Evolutionary conservation across 2,113 vertebrate species (phyloP).

Genomic region (Andinoacara biseriatus): DNA sequence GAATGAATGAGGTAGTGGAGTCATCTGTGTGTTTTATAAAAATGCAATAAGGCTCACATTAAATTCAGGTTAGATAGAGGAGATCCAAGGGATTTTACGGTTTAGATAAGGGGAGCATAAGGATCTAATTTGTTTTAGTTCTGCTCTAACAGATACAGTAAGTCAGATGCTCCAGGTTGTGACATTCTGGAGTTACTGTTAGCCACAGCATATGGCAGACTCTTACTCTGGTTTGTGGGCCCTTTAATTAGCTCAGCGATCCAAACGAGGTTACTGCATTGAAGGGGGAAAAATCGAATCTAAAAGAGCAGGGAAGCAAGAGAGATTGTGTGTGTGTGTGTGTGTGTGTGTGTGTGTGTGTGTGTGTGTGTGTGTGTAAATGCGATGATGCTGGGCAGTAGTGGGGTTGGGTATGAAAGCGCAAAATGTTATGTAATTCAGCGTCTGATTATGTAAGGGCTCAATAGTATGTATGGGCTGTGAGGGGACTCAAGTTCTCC

Average conservation of each 20-base stretch:
- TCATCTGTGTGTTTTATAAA: slow-evolving; percentile 14
- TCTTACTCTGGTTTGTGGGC: slow-evolving; percentile 52
- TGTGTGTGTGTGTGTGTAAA: not conserved
- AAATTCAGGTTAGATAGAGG: slow-evolving; percentile 14
- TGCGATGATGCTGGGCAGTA: slow-evolving; percentile 12
- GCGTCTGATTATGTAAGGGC: slow-evolving; percentile 64
- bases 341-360: not conserved
- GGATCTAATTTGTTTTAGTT: slow-evolving; percentile 45
- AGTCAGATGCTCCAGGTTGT: slow-evolving; percentile 60
- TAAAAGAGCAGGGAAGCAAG: slow-evolving; percentile 6
- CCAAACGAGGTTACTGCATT: slow-evolving; percentile 68
- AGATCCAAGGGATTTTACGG: slow-evolving; percentile 27
- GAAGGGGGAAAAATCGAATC: slow-evolving; percentile 28
- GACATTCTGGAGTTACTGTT: slow-evolving; percentile 53
- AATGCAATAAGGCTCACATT: not conserved
- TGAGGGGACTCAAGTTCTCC: not conserved
- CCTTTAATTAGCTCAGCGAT: slow-evolving; percentile 67
- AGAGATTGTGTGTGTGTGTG: not conserved
- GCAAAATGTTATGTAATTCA: slow-evolving; percentile 60
- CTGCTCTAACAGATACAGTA: slow-evolving; percentile 53
- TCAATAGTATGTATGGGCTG: slow-evolving; percentile 48
- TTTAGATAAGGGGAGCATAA: slow-evolving; percentile 51
- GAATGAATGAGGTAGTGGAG: not conserved
- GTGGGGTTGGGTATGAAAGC: slow-evolving; percentile 20
- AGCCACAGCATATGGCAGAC: slow-evolving; percentile 60